Percentiles rank a stretch among this genome's conserved stretches.
phyloP scores from a whole-genome alignment of 1,140 invertebrate genomes.

The Psilanteris sp. region DNA sequence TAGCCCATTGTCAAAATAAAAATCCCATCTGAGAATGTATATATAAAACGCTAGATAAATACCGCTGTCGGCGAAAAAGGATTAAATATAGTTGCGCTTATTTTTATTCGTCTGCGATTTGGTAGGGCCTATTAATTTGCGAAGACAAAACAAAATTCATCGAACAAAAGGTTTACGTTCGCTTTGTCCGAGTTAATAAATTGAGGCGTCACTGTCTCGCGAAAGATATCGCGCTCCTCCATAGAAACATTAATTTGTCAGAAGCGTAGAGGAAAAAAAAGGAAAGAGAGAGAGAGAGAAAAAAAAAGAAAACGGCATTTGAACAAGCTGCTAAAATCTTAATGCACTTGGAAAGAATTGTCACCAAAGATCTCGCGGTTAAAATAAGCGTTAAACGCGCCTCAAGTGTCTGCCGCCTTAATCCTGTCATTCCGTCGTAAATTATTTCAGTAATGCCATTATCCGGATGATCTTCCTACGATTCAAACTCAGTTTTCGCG shows the following conservation, averaged over 20 bases:
- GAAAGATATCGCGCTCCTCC: conserved; percentile 28
- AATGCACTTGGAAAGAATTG: conserved; percentile 66
- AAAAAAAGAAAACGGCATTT: conserved; percentile 35
- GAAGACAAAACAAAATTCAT: conserved; percentile 61
- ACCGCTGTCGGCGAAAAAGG: conserved; percentile 5
- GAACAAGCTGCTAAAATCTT: conserved; percentile 63
- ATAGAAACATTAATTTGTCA: conserved; percentile 64
- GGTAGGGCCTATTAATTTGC: conserved; percentile 47
- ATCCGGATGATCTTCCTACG: conserved; percentile 52
- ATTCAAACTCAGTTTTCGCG: conserved; percentile 32
- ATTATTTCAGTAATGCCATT: conserved; percentile 65
- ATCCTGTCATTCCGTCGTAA: conserved; percentile 61
- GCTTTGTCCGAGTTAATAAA: conserved; percentile 58
- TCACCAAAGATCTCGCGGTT: conserved; percentile 57
- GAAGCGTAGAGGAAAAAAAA: conserved; percentile 25
- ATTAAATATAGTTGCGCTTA: conserved; percentile 19
- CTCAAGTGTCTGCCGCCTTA: conserved; percentile 58
- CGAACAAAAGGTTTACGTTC: conserved; percentile 51
- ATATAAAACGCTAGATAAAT: conserved; percentile 20
- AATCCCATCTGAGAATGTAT: conserved; percentile 38
- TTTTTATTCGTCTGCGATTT: conserved; percentile 40
- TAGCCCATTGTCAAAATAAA: conserved; percentile 36
- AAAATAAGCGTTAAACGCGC: conserved; percentile 63
- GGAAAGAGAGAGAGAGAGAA: conserved; percentile 32
- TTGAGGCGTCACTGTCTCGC: conserved; percentile 51